These are phyloP conservation scores for Cyprinodon diabolis DNA, from an alignment of 2,797 vertebrate genomes.

Conservation along the genomic window DNA sequence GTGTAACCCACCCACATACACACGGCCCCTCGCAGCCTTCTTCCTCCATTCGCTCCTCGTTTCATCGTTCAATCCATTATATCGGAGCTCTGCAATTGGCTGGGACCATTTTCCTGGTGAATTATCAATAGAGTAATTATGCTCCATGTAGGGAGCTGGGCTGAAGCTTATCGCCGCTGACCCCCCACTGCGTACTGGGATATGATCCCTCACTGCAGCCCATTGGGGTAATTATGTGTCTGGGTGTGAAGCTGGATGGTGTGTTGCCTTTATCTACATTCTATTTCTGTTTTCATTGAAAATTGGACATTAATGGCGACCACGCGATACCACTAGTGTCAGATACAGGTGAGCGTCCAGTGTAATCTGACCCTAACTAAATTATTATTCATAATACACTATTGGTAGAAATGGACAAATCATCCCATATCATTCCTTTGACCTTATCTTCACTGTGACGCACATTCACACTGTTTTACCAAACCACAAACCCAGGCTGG, in stretches of 20 bases:
- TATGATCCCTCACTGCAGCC: slow-evolving; percentile 81
- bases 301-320: slow-evolving; percentile 83
- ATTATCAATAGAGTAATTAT: slow-evolving; percentile 91
- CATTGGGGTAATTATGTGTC: slow-evolving; percentile 84
- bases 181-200: slow-evolving; percentile 75
- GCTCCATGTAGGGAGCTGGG: slow-evolving; percentile 79
- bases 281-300: slow-evolving; percentile 82
- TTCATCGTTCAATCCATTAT: slow-evolving; percentile 80
- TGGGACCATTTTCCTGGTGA: slow-evolving; percentile 78
- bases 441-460: slow-evolving; percentile 49
- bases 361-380: slow-evolving; percentile 71
- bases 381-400: slow-evolving; percentile 67
- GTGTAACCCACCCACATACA: slow-evolving; percentile 27
- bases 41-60: slow-evolving; percentile 67
- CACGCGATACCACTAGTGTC: slow-evolving; percentile 77
- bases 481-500: slow-evolving; percentile 9
- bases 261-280: slow-evolving; percentile 81
- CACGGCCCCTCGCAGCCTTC: slow-evolving; percentile 47
- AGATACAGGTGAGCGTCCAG: slow-evolving; percentile 72
- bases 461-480: slow-evolving; percentile 41
- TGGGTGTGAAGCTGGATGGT: slow-evolving; percentile 79
- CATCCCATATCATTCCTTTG: slow-evolving; percentile 47
- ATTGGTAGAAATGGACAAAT: slow-evolving; percentile 37
- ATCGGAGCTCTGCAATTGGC: slow-evolving; percentile 80
- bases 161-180: slow-evolving; percentile 82